A percentile compares a stretch with the other conserved stretches of the same genome.
Evolutionary conservation across 2,888 invertebrate genomes (phyloP).

Genomic region (Neria commutata): DNA sequence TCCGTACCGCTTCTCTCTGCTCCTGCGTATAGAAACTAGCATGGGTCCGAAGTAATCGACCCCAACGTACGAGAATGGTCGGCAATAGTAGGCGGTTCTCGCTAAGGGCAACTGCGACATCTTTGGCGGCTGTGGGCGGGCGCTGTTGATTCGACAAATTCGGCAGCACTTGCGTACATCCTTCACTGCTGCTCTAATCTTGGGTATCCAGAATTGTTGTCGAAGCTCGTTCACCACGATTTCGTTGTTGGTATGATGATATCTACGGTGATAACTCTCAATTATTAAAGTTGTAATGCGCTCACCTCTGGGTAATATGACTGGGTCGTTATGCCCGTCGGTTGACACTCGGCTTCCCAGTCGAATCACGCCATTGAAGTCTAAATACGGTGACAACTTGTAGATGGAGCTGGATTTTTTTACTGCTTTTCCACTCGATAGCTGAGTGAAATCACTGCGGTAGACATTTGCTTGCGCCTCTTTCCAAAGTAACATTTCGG

Average conservation of each 20-base stretch:
- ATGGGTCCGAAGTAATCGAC: constrained; percentile 24
- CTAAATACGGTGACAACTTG: constrained; percentile 8
- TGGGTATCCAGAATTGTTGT: constrained; percentile 14
- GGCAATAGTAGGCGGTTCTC: constrained; percentile 18
- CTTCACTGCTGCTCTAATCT: not conserved
- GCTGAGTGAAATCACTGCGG: no score
- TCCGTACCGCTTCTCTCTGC: constrained; percentile 26
- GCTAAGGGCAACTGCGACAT: constrained; percentile 20
- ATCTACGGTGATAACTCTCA: constrained; percentile 11
- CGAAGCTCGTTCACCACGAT: constrained; percentile 24
- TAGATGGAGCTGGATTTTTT: no score
- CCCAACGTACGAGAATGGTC: constrained; percentile 22
- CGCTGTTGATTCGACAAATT: constrained; percentile 14
- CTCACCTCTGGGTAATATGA: constrained; percentile 12
- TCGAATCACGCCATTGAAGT: constrained; percentile 7
- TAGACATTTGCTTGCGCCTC: no score
- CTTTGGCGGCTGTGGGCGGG: constrained; percentile 14
- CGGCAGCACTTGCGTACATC: constrained; percentile 8
- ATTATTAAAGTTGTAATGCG: no score
- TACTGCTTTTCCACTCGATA: constrained; percentile 3
- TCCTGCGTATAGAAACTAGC: constrained; percentile 16
- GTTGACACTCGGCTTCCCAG: constrained; percentile 10
- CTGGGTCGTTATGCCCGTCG: constrained; percentile 5
- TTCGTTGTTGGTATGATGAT: constrained; percentile 17
- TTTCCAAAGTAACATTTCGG: no score